phyloP scores from a whole-genome alignment of 2,888 invertebrate species.

The Synanthedon andrenaeformis region DNA sequence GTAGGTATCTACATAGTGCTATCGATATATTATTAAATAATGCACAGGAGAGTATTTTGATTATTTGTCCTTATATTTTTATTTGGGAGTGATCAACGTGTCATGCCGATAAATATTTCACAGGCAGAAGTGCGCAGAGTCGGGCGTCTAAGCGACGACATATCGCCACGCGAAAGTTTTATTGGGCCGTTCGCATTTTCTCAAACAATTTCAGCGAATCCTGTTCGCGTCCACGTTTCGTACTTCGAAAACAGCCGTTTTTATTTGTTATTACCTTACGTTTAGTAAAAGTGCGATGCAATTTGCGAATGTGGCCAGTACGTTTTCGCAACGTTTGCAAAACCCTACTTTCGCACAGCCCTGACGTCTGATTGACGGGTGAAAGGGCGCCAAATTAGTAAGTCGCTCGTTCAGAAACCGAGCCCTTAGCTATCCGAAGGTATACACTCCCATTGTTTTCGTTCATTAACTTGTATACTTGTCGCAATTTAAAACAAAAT shows the following conservation, averaged over 20 bases:
- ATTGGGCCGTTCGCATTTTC: constrained; percentile 27
- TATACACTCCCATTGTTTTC: constrained; percentile 19
- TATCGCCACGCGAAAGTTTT: constrained; percentile 45
- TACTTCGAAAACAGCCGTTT: constrained; percentile 34
- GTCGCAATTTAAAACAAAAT: constrained; percentile 14
- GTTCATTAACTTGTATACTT: constrained; percentile 25
- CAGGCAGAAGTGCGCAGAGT: neutral
- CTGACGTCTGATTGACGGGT: constrained; percentile 63
- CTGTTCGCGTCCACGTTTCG: constrained; percentile 13
- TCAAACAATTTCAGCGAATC: constrained; percentile 28
- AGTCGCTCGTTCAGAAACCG: constrained; percentile 24
- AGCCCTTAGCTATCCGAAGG: constrained; percentile 12
- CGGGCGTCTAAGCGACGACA: constrained; percentile 31
- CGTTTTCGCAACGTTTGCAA: constrained; percentile 33
- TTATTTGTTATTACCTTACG: constrained; percentile 32
- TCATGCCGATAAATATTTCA: constrained; percentile 12
- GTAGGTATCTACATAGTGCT: no score
- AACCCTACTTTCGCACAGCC: constrained; percentile 29
- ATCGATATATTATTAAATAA: no score
- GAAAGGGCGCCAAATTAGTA: constrained; percentile 65
- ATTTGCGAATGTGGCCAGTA: constrained; percentile 33
- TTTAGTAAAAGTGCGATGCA: constrained; percentile 29
- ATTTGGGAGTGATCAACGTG: no score
- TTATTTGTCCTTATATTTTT: no score
- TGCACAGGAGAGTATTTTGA: no score